These are phyloP conservation scores for Pseudolycoriella hygida DNA, from an alignment of 2,888 invertebrate species.

Conservation along the genomic window DNA sequence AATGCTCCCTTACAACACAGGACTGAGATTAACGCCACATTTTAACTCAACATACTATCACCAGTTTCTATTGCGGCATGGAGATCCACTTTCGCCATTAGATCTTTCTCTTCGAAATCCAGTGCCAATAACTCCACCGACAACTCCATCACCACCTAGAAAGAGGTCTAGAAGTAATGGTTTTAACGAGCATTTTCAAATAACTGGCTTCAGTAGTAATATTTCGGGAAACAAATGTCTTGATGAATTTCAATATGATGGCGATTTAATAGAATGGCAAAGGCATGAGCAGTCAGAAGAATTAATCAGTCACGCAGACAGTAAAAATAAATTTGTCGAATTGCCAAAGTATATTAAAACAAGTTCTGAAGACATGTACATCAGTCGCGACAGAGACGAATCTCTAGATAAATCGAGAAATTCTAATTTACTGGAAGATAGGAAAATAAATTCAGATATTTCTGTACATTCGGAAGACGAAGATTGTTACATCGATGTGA, in stretches of 20 bases:
- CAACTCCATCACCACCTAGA: slow-evolving; percentile 28
- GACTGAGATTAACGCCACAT: slow-evolving; percentile 1
- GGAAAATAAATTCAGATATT: neutral
- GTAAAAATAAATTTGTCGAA: neutral
- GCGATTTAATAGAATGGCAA: neutral
- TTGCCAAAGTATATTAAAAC: neutral
- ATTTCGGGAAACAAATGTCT: neutral
- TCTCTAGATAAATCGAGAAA: neutral
- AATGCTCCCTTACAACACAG: slow-evolving; percentile 5
- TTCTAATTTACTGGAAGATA: neutral
- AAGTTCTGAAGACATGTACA: neutral
- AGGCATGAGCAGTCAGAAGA: neutral
- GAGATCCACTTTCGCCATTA: slow-evolving; percentile 21
- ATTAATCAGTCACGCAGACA: neutral
- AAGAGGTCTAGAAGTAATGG: slow-evolving; percentile 15
- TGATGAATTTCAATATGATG: neutral
- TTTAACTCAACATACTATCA: slow-evolving; percentile 21
- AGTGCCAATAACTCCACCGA: slow-evolving; percentile 28
- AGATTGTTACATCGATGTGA: slow-evolving; percentile 25
- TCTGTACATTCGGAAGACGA: slow-evolving; percentile 14
- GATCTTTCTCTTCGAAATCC: slow-evolving; percentile 24
- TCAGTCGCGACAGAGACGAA: neutral
- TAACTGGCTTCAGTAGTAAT: neutral
- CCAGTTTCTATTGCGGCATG: slow-evolving; percentile 12
- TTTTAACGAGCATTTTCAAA: neutral